A percentile compares a stretch with the other conserved stretches of the same genome.
These are phyloP conservation scores for cattle (Bos taurus) DNA, from an alignment of 2,113 vertebrate genomes.

Conservation along the genomic window ARS-UCD2.0 NC_037348.1:65522501-65523000, in stretches of 20 bases:
- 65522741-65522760: neutral
- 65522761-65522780: neutral
- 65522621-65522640: neutral
- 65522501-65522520: neutral
- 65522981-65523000: fast-evolving
- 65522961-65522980: neutral
- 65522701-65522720: neutral
- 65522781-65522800: neutral
- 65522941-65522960: fast-evolving
- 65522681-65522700: neutral
- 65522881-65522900: neutral
- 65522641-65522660: neutral
- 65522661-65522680: neutral
- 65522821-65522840: fast-evolving
- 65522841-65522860: fast-evolving
- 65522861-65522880: fast-evolving
- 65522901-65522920: fast-evolving
- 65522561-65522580: neutral
- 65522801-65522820: fast-evolving
- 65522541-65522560: neutral
- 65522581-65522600: neutral
- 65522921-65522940: neutral
- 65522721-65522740: neutral
- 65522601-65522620: neutral
- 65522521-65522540: neutral